phyloP scores from a whole-genome alignment of 2,888 invertebrate genomes.

The Cerceris ruficornis region DNA sequence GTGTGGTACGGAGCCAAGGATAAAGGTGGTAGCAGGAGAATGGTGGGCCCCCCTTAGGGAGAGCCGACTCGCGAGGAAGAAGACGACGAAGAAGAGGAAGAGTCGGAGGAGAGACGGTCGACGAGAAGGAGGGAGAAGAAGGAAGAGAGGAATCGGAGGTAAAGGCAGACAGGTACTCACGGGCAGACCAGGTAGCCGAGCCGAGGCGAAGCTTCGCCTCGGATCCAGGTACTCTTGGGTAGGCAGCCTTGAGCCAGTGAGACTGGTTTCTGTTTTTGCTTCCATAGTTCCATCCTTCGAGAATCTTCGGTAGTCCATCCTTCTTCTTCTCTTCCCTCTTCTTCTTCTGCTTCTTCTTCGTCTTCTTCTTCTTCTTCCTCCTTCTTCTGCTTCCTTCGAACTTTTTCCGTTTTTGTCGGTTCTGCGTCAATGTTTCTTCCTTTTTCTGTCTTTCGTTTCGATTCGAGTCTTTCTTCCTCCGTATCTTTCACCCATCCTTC shows the following conservation, averaged over 20 bases:
- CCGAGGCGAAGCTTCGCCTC: constrained; percentile 26
- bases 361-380: constrained; percentile 37
- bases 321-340: constrained; percentile 70
- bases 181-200: constrained; percentile 61
- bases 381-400: constrained; percentile 52
- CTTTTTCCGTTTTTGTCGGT: constrained; percentile 52
- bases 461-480: constrained; percentile 32
- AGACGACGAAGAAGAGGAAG: constrained; percentile 21
- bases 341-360: constrained; percentile 47
- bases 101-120: constrained; percentile 22
- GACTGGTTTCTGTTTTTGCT: constrained; percentile 81
- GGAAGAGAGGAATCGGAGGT: constrained; percentile 56
- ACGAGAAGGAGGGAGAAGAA: constrained; percentile 40
- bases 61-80: constrained; percentile 39
- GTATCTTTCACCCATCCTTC: constrained; percentile 51
- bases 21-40: constrained; percentile 64
- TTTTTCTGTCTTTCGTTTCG: constrained; percentile 40
- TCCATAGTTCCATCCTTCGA: constrained; percentile 80
- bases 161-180: constrained; percentile 64
- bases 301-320: constrained; percentile 75
- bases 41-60: constrained; percentile 27
- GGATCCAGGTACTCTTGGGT: constrained; percentile 55
- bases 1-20: constrained; percentile 57
- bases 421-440: constrained; percentile 31
- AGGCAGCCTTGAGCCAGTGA: constrained; percentile 81